Conservation (phyloP, 2,797 vertebrate species). For the Anas bahamensis region DNA sequence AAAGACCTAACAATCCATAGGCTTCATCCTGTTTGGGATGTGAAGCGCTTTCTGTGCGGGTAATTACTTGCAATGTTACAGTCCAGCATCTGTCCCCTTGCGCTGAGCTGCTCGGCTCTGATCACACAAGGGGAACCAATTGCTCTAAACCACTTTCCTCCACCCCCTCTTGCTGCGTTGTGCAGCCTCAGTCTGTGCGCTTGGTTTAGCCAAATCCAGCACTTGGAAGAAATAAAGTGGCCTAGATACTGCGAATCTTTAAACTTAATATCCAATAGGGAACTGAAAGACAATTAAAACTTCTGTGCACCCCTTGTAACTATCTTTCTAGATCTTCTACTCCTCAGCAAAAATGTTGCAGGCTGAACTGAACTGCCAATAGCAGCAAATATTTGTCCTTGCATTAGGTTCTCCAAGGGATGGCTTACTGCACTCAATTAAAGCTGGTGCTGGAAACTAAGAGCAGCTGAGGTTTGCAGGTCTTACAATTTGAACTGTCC, state of each 20-base stretch:
- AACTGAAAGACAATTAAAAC: conserved; percentile 7
- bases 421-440: conserved; percentile 27
- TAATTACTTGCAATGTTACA: background rate
- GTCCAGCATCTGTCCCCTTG: background rate
- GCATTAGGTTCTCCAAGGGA: background rate
- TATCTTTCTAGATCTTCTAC: background rate
- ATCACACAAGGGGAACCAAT: background rate
- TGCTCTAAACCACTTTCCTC: background rate
- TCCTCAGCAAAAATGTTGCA: conserved; percentile 33
- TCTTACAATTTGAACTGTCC: background rate
- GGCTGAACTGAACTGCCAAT: background rate
- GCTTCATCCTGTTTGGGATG: background rate
- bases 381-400: conserved; percentile 20
- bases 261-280: conserved; percentile 18
- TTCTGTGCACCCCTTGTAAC: conserved; percentile 5
- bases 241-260: background rate
- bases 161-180: background rate
- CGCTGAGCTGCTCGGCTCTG: background rate
- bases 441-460: background rate
- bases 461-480: conserved; percentile 7
- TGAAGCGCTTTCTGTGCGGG: background rate
- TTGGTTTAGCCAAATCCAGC: background rate
- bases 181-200: background rate
- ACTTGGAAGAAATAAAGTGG: background rate
- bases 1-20: background rate